phyloP scores from a whole-genome alignment of 2,888 invertebrate genomes.

The Frankliniella fusca region DNA sequence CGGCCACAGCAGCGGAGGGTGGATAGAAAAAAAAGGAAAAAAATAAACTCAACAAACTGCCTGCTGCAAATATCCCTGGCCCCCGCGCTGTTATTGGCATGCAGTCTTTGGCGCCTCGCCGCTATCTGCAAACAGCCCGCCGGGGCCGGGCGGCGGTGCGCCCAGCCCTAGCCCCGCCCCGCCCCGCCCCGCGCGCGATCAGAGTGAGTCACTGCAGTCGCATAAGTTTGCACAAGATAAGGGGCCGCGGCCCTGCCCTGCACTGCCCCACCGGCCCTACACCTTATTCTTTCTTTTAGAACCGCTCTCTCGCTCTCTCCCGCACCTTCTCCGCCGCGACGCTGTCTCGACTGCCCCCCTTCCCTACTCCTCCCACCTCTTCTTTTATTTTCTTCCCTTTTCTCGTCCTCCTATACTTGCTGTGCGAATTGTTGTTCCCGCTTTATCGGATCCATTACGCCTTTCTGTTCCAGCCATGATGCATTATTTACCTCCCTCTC shows the following conservation, averaged over 20 bases:
- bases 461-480: not conserved
- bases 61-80: not conserved
- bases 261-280: not conserved
- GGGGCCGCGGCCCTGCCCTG: not conserved
- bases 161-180: not conserved
- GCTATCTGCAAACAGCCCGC: not conserved
- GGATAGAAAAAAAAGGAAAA: not conserved
- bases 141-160: not conserved
- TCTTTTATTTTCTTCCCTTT: not conserved
- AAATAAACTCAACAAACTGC: not conserved
- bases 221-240: constrained; percentile 22
- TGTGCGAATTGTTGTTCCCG: not conserved
- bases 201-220: constrained; percentile 11
- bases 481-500: constrained; percentile 3
- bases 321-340: not conserved
- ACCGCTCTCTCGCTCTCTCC: not conserved
- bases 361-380: not conserved
- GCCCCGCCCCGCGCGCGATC: not conserved
- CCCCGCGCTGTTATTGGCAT: not conserved
- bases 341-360: not conserved
- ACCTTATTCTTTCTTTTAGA: not conserved
- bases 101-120: not conserved
- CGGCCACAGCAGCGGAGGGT: too few relatives aligned
- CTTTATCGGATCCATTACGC: constrained; percentile 18
- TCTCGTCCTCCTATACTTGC: not conserved